Base-by-base conservation (phyloP, 92 coral and sea anemone genomes). In the Epizoanthus scotinus region DNA sequence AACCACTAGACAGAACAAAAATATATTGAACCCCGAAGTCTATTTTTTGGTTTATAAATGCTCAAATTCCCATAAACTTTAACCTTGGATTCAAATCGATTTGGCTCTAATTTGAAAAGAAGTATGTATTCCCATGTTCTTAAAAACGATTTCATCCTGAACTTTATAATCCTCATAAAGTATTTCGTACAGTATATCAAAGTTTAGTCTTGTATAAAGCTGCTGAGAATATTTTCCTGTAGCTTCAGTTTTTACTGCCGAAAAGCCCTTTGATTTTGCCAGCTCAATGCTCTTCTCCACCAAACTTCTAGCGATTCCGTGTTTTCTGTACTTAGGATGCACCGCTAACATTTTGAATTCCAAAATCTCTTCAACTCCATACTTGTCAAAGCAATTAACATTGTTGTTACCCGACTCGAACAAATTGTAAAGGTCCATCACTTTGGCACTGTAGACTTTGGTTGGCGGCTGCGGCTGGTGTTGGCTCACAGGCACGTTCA, bases 261-360 rank as follows among this genome's bases (percentile, higher is more conserved):
- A 22, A 19, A 67, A 67, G 2, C 26, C 26, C 22, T 3, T 47
- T 19, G 71, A 67, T 15, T 24, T 67, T 24, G 71, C 71, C 47
- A 36, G 10, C 47, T 67, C 71, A 18, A 67, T 67, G 3, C 71
- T 36, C 71, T 67, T 67, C 25, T 67, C n/a, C 10, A 36, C 71
- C 26, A 67, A 24, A 3, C 34, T 67, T 67, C 50, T 67, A 0
- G 71, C 71, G 2, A 67, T 67, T 67, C 71, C 71, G 40, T 34
- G 20, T 17, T 24, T 6, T 19, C 71, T 67, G 22, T 67, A 67
- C 34, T 67, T 67, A 36, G 49, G 44, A 36, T 67, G 71, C 6
- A 67, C 71, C n/a, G 26, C 13, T 50, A 67, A 24, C 34, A 36
- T 20, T 67, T 67, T 18, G 20, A 29, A 18, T 25, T 67, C 54